Evolutionary conservation across 2,888 invertebrate species (phyloP), one percentile per base, ranked within the genome.

Genomic region (Rotaria macrura): DNA sequence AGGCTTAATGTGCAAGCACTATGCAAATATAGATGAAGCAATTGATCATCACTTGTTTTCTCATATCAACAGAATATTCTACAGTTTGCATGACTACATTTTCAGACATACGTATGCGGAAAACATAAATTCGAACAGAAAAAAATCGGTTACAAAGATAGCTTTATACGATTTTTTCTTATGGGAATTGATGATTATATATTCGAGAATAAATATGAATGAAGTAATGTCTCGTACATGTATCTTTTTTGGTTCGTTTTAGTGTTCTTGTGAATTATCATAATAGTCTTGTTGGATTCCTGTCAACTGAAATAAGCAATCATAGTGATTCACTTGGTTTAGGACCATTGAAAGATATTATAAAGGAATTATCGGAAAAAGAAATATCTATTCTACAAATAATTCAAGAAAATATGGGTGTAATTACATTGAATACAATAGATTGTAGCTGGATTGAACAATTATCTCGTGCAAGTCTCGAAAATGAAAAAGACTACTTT

Each of bases 401-500:
- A 40, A 43, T 9, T 2, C 1, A 40, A 23, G 40, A 43, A 23
- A 79, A 79, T n/a, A 43, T 23, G 10, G 79, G 79, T 79, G 79
- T 79, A 43, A 79, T 79, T 25, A 79, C 79, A 23, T 43, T 79
- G 23, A 79, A 79, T 43, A 23, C 10, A 2, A 25, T 25, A 4
- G 43, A 43, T 79, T 79, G 79, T 79, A 23, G 23, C 2, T 79
- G 79, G 79, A 79, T 79, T 43, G 40, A 79, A 40, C 1, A 79
- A 79, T 40, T 79, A 38, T 25, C 23, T 79, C 79, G 40, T 14
- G 23, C 79, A 10, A 79, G 79, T 79, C 43, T 79, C 5, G 40
- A 40, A 79, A 38, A 40, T 79, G 79, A 79, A 2, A 79, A 79
- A 23, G 79, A 79, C 6, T 79, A 79, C n/a, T 79, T 79, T 79